Base-by-base conservation (phyloP, 2,888 invertebrate species). In the Melinaea marsaeus region DNA sequence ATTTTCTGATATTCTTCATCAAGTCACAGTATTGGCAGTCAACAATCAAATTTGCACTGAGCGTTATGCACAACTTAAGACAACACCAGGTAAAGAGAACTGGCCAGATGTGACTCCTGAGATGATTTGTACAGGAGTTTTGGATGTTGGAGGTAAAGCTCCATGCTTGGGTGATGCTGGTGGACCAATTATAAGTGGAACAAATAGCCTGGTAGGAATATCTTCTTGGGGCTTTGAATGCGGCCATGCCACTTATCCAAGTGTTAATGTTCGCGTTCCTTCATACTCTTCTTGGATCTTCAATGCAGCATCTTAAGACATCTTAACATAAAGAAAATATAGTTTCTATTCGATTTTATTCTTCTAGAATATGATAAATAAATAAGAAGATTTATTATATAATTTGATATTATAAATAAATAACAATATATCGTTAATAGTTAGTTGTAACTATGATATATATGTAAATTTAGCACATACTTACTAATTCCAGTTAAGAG, bases 191-290 rank as follows among this genome's bases (percentile, higher is more conserved):
- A 13, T 69, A 6, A 57, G 67, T 69, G 72, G 75, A 62, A 77
- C 76, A 63, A 58, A 69, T 48, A 74, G 74, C 66, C 74, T 84
- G 65, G 79, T 87, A 68, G 86, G 86, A 58, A 74, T 87, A 68
- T 80, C 83, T 60, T 87, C 86, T 61, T 86, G 85, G 81, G 85
- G 86, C 69, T 58, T 75, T 68, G 79, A 83, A 22, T 92, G 92
- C 72, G 91, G 86, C 4, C 72, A 85, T 66, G 72, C 79, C 3
- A 69, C 71, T 69, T 91, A 87, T 73, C 92, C 92, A 4, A 91
- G 91, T 45, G 90, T 92, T 60, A 90, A 86, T 71, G 83, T 88
- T 11, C 84, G 91, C 57, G 87, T 92, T 66, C 77, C 82, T 2
- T 2, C 51, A 0, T 79, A 75, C 65, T 57, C 74, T 2, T 61